Percentiles rank a stretch among this genome's conserved stretches.
phyloP scores from a whole-genome alignment of 2,888 invertebrate genomes.

The Diaprepes abbreviatus region DNA sequence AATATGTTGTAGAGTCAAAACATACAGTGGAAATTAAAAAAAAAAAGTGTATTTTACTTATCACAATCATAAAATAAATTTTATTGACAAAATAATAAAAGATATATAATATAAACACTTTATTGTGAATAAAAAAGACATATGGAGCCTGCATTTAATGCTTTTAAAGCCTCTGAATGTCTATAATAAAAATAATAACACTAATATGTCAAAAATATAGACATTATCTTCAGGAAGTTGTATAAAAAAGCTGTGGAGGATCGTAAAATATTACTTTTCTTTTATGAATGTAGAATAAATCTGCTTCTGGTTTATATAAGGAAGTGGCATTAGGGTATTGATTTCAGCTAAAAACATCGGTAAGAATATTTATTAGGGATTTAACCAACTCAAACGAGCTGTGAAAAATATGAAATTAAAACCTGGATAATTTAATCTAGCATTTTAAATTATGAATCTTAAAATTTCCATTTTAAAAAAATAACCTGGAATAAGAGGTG shows the following conservation, averaged over 20 bases:
- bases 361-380: too few species aligned
- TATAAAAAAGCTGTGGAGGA: neutral
- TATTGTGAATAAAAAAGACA: neutral
- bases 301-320: neutral
- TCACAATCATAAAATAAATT: neutral
- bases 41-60: too few species aligned
- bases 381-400: too few species aligned
- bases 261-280: neutral
- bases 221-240: neutral
- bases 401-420: too few species aligned
- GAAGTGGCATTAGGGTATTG: neutral
- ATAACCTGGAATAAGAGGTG: too few species aligned
- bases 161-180: neutral
- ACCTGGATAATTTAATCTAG: too few species aligned
- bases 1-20: too few species aligned
- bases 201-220: slow-evolving; percentile 1
- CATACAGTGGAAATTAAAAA: too few species aligned
- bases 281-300: neutral
- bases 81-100: neutral
- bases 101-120: neutral
- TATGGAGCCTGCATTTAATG: neutral
- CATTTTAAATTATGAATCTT: too few species aligned
- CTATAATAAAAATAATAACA: neutral
- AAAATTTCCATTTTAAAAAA: too few species aligned
- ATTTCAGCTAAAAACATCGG: neutral